Percentiles rank a stretch among this genome's conserved stretches.
phyloP scores from a whole-genome alignment of 2,797 vertebrate genomes.

The Ceyx erithaca region DNA sequence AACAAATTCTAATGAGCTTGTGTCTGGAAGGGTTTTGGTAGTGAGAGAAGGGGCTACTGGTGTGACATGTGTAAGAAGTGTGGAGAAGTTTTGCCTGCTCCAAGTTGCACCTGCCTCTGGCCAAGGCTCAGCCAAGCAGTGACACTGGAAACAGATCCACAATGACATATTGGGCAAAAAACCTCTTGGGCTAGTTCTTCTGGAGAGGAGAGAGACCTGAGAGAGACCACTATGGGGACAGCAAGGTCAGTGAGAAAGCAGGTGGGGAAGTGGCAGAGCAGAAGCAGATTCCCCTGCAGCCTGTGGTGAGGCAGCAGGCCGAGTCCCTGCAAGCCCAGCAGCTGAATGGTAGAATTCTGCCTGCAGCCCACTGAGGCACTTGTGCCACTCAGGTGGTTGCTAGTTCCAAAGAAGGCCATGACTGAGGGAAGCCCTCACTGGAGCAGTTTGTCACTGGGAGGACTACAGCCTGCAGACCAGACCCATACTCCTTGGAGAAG shows the following conservation, averaged over 20 bases:
- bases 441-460: background rate
- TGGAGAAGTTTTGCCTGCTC: background rate
- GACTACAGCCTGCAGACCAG: background rate
- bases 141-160: background rate
- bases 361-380: background rate
- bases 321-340: background rate
- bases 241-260: background rate
- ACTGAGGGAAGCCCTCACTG: background rate
- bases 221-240: background rate
- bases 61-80: background rate
- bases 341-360: background rate
- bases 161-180: background rate
- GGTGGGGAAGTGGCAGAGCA: background rate
- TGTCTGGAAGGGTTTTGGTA: background rate
- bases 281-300: background rate
- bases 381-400: background rate
- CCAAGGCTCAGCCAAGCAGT: background rate
- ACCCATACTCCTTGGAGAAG: background rate
- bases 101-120: background rate
- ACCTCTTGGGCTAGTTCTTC: background rate
- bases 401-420: background rate
- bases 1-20: background rate
- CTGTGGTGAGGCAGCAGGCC: background rate
- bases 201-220: background rate
- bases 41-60: background rate